These are phyloP conservation scores for Syrphus vitripennis DNA, from an alignment of 2,888 invertebrate genomes.

Conservation along the genomic window DNA sequence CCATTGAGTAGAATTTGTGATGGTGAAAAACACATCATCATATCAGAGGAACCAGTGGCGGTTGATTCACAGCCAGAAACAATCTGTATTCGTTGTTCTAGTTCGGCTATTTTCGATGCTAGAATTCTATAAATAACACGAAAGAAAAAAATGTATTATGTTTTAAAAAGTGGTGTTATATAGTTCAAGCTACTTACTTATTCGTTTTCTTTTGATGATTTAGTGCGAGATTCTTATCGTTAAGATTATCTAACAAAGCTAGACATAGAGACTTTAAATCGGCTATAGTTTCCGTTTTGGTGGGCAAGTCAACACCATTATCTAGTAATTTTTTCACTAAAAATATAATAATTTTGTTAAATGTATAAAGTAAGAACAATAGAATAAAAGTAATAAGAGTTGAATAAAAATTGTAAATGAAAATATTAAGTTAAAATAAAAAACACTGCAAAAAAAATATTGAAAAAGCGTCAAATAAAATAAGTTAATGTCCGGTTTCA, in stretches of 20 bases:
- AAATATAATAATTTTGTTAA: slow-evolving; percentile 65
- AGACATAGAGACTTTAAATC: slow-evolving; percentile 90
- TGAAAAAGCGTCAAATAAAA: neutral
- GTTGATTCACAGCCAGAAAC: slow-evolving; percentile 82
- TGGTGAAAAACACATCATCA: slow-evolving; percentile 76
- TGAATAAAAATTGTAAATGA: too few species aligned
- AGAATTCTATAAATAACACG: slow-evolving; percentile 85
- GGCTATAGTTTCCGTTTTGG: slow-evolving; percentile 86
- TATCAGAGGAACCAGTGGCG: slow-evolving; percentile 49
- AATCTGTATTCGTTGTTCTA: slow-evolving; percentile 88
- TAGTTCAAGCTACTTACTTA: slow-evolving; percentile 81
- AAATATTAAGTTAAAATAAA: neutral
- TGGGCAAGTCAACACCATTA: slow-evolving; percentile 84
- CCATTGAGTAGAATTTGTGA: slow-evolving; percentile 87
- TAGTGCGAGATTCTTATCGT: slow-evolving; percentile 92
- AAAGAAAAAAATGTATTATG: neutral
- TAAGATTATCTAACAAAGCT: slow-evolving; percentile 90
- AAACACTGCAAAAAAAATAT: neutral
- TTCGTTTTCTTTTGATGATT: slow-evolving; percentile 94
- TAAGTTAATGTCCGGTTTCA: too few species aligned
- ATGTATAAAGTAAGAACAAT: too few species aligned
- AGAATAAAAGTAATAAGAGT: too few species aligned
- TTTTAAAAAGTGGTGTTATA: neutral
- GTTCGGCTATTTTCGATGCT: slow-evolving; percentile 90
- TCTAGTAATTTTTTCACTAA: slow-evolving; percentile 89